These are phyloP conservation scores for Thalassophryne amazonica DNA, from an alignment of 2,797 vertebrate species.

Conservation along the genomic window DNA sequence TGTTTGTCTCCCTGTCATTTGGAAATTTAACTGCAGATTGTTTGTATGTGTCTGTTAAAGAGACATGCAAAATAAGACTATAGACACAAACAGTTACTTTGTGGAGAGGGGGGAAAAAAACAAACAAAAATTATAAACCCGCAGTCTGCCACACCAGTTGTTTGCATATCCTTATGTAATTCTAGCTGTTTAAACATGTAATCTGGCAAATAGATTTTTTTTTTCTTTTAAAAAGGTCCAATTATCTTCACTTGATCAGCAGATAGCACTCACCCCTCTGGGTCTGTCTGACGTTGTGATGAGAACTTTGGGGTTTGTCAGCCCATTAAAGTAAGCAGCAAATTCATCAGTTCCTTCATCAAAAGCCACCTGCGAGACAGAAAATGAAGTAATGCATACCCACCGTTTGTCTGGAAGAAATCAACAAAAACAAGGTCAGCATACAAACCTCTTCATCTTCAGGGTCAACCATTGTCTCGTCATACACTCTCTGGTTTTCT, in stretches of 20 bases:
- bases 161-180: too few relatives aligned
- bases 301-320: conserved; percentile 94
- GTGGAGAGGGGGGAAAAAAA: too few relatives aligned
- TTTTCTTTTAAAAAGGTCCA: not conserved
- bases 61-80: too few relatives aligned
- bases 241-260: fast-evolving
- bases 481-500: conserved; percentile 93
- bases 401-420: not conserved
- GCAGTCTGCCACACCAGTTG: too few relatives aligned
- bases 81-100: too few relatives aligned
- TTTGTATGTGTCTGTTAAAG: too few relatives aligned
- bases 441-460: conserved; percentile 91
- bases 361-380: conserved; percentile 89
- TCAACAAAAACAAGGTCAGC: not conserved
- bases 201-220: not conserved
- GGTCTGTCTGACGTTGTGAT: conserved; percentile 98
- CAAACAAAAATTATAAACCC: too few relatives aligned
- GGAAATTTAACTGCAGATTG: too few relatives aligned
- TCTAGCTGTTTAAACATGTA: too few relatives aligned
- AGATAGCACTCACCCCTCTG: conserved; percentile 83
- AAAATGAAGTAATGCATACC: not conserved
- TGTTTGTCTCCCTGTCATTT: too few relatives aligned
- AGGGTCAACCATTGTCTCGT: conserved; percentile 94
- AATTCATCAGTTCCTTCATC: conserved; percentile 98
- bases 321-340: conserved; percentile 93